Evolutionary conservation across 2,113 vertebrate species (phyloP), one percentile per base, ranked within the genome.

Genomic region (Odocoileus virginianus): DNA sequence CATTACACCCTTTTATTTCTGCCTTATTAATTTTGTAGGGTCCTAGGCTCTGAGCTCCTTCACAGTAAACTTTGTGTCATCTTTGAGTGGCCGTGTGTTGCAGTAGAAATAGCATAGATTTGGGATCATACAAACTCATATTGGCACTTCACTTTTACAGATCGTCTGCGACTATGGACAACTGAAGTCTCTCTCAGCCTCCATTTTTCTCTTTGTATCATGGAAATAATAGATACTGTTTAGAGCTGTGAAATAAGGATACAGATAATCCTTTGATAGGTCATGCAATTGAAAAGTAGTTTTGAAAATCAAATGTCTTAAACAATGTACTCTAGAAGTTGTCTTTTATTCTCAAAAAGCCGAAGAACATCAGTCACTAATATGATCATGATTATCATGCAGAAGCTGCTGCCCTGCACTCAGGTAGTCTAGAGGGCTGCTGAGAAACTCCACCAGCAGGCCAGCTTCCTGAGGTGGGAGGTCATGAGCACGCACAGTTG

Each of bases 271-370:
- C 15, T 96, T 83, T 84, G 33, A 78, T 92, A 47, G 2, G 52
- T 81, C 54, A 57, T 61, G 2, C 9, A 74, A 27, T 58, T 16
- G 15, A 91, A 97, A 96, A 78, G 89, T 64, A 4, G 64, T 43
- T 84, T 61, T 96, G 64, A 88, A 95, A 89, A 30, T 92, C 87
- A 91, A 36, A 50, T 92, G 6, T 85, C n/a, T 96, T 97, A 89
- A 94, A 58, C 15, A 67, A 2, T 78, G 58, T 76, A 43, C 14
- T 60, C 25, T 78, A 30, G 64, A 87, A 87, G 76, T 94, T 83
- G 5, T 89, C 78, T 87, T 97, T 95, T 96, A 58, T 90, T 97
- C 74, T 97, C 47, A 92, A 57, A 94, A 47, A 88, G 4, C 40
- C 87, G 55, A 33, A 94, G 47, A 40, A 64, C 52, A 28, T 58